Conservation (phyloP, 2,113 vertebrate species). For the Nestor notabilis region DNA sequence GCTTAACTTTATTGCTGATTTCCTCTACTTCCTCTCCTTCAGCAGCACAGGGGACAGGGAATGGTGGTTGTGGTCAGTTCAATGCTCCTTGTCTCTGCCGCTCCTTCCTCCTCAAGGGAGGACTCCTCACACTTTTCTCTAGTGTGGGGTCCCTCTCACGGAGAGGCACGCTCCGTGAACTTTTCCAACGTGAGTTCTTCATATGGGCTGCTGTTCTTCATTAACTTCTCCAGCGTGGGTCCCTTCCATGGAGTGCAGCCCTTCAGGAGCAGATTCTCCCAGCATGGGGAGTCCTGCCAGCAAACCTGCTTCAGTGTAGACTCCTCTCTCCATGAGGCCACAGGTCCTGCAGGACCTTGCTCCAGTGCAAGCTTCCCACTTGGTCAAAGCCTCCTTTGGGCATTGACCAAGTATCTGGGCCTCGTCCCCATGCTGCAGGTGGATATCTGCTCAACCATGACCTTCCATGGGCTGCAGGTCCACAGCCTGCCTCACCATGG, state of each 20-base stretch:
- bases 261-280: not conserved
- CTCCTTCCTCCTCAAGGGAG: not conserved
- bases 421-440: not conserved
- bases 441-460: not conserved
- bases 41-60: not conserved
- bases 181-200: not conserved
- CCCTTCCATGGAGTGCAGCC: too few species aligned
- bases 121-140: not conserved
- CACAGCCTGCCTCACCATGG: too few species aligned
- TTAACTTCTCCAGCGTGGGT: not conserved
- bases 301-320: not conserved
- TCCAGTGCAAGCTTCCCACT: not conserved
- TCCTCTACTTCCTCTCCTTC: not conserved
- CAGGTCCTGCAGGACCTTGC: not conserved
- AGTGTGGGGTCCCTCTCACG: not conserved
- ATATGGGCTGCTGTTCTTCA: not conserved
- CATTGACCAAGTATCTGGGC: not conserved
- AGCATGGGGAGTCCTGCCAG: not conserved
- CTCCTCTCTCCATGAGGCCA: not conserved
- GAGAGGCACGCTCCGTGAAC: not conserved
- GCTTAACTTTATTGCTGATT: not conserved
- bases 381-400: not conserved
- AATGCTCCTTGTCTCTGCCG: not conserved
- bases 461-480: not conserved
- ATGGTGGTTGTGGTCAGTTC: not conserved